Percentiles rank a stretch among this genome's conserved stretches.
phyloP scores from a whole-genome alignment of 2,797 vertebrate genomes.

The Sus cebifrons region DNA sequence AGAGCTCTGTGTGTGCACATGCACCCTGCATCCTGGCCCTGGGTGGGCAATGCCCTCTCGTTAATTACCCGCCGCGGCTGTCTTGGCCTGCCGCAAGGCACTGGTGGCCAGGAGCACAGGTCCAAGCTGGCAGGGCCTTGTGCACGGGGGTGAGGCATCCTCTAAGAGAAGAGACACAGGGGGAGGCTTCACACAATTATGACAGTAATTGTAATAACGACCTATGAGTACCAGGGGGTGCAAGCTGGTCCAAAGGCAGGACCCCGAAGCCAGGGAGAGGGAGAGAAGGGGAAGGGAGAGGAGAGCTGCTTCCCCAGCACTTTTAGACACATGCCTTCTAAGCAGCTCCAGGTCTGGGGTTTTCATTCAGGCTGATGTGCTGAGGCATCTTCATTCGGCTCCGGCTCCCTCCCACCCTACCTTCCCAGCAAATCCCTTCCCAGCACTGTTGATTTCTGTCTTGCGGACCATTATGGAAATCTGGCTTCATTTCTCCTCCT shows the following conservation, averaged over 20 bases:
- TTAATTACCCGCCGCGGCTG: neutral
- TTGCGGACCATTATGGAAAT: slow-evolving; percentile 85
- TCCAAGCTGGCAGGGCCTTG: neutral
- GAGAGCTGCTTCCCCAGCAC: slow-evolving; percentile 63
- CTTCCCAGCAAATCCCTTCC: slow-evolving; percentile 72
- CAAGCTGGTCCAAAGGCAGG: slow-evolving; percentile 4
- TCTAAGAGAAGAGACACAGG: neutral
- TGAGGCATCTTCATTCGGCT: slow-evolving; percentile 69
- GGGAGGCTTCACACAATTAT: neutral
- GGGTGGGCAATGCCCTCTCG: neutral
- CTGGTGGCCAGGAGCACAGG: neutral
- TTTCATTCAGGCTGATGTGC: slow-evolving; percentile 75
- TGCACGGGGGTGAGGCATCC: neutral
- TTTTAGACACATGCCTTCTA: slow-evolving; percentile 61
- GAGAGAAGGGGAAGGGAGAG: neutral
- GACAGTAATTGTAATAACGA: neutral
- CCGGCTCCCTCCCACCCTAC: slow-evolving; percentile 70
- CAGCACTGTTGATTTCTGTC: slow-evolving; percentile 83
- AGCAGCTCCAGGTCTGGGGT: slow-evolving; percentile 75
- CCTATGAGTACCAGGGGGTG: neutral
- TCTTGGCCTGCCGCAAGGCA: neutral
- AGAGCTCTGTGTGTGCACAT: neutral
- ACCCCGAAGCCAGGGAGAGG: slow-evolving; percentile 16
- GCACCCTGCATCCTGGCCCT: neutral
- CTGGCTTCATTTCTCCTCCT: slow-evolving; percentile 88